Evolutionary conservation across 2,797 vertebrate species (phyloP), one percentile per base, ranked within the genome.

Genomic region (Otolemur crassicaudatus): DNA sequence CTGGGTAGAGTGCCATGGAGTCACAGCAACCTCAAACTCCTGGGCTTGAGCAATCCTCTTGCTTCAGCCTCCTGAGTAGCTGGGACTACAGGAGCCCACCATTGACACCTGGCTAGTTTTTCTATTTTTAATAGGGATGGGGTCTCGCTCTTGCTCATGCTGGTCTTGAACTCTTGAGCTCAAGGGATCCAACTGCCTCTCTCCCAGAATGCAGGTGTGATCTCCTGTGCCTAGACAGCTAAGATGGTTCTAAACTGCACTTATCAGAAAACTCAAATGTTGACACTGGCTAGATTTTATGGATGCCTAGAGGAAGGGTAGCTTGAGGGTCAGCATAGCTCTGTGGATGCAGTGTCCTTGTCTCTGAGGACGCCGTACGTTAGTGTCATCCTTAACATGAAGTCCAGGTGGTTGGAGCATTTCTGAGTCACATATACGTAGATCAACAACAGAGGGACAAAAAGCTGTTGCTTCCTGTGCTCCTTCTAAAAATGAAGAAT

Each of bases 401-500:
- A 83, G 70, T 91, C 46, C 40, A n/a, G 5, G 22, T 65, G 63
- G 6, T 6, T 27, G 3, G 5, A 40, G 37, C 53, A 65, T 53
- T 90, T 91, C 27, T 53, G 19, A 46, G 9, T 22, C 67, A 84
- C 25, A 56, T 60, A 10, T 10, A 29, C 34, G n/a, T 0, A 87
- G 10, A 34, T 37, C 58, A 90, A 27, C 63, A 79, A 67, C 10
- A 81, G 29, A 72, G 49, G 46, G 63, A 27, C 6, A 83, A 65
- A 37, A 60, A 29, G 1, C 10, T 73, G 9, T 63, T 69, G 34
- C 63, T 67, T 65, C 17, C 3, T 31, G 2, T 53, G 7, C 65
- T 94, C n/a, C 37, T 13, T 86, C 22, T 81, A 88, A 85, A 92
- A 14, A 73, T 79, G 17, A 43, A 79, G 25, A 92, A 96, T 73